phyloP scores from a whole-genome alignment of 2,888 invertebrate species.

The Rhogogaster chlorosoma region DNA sequence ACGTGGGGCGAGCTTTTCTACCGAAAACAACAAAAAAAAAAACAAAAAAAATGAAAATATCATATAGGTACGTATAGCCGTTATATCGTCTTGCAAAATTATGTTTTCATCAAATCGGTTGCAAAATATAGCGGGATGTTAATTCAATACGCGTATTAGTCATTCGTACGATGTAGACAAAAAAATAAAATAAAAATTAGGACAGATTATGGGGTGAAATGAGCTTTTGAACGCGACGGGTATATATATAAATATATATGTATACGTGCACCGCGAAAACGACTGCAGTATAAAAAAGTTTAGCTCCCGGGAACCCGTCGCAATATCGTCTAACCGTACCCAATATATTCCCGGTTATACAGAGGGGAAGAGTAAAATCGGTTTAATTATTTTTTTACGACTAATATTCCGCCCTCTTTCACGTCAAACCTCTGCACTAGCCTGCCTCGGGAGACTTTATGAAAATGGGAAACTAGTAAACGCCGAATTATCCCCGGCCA shows the following conservation, averaged over 20 bases:
- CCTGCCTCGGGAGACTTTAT: background rate
- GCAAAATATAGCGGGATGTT: no score
- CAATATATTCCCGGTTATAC: constrained; percentile 16
- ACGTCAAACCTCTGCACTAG: background rate
- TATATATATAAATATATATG: background rate
- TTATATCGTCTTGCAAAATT: no score
- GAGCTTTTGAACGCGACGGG: background rate
- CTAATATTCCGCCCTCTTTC: background rate
- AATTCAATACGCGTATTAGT: no score
- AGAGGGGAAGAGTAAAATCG: background rate
- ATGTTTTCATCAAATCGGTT: no score
- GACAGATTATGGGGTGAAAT: background rate
- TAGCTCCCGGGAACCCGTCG: background rate
- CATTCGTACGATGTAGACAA: no score
- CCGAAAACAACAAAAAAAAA: no score
- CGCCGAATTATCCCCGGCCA: background rate
- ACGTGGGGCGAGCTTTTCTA: background rate
- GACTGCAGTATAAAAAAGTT: constrained; percentile 4
- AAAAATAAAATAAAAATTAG: no score
- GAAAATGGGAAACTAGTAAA: constrained; percentile 31
- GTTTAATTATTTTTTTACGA: constrained; percentile 40
- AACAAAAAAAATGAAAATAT: no score
- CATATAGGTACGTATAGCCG: no score
- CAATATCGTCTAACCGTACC: constrained; percentile 4
- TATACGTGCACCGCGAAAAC: background rate